Percentiles rank a stretch among this genome's conserved stretches.
phyloP scores from a whole-genome alignment of 2,113 vertebrate genomes.

The Callipepla californica region DNA sequence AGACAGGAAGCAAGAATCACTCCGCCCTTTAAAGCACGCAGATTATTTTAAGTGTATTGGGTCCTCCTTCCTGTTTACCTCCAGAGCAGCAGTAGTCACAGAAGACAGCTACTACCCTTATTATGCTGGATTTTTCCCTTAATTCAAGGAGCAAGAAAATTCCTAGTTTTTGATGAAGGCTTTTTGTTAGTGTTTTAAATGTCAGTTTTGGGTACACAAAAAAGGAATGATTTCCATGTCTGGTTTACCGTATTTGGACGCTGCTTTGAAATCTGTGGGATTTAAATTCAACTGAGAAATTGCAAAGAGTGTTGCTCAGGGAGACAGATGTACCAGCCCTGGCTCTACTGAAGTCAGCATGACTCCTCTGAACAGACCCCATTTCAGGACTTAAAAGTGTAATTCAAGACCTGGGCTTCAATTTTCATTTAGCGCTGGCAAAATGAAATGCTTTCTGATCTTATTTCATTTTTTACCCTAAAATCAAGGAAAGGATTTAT shows the following conservation, averaged over 20 bases:
- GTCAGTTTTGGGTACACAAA: fast-evolving
- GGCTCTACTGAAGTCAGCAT: not conserved
- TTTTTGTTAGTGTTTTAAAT: not conserved
- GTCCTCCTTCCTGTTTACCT: conserved; percentile 76
- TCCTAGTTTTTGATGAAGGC: not conserved
- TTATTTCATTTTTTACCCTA: not conserved
- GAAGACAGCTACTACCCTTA: not conserved
- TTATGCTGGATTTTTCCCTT: not conserved
- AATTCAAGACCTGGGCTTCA: not conserved
- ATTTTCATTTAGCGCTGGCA: not conserved
- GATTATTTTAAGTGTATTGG: conserved; percentile 14
- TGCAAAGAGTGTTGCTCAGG: not conserved
- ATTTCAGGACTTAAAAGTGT: conserved; percentile 14
- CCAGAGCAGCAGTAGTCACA: not conserved
- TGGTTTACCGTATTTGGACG: conserved; percentile 20
- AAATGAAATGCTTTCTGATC: conserved; percentile 13
- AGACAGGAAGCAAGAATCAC: conserved; percentile 51
- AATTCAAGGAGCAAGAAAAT: not conserved
- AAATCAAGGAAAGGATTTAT: not conserved
- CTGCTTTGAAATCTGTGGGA: not conserved
- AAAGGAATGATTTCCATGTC: conserved; percentile 10
- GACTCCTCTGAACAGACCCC: not conserved
- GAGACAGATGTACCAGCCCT: not conserved
- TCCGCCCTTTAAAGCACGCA: conserved; percentile 30
- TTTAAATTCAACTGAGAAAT: conserved; percentile 30